Conservation (phyloP, 2,113 vertebrate genomes). For the Monopterus albus region DNA sequence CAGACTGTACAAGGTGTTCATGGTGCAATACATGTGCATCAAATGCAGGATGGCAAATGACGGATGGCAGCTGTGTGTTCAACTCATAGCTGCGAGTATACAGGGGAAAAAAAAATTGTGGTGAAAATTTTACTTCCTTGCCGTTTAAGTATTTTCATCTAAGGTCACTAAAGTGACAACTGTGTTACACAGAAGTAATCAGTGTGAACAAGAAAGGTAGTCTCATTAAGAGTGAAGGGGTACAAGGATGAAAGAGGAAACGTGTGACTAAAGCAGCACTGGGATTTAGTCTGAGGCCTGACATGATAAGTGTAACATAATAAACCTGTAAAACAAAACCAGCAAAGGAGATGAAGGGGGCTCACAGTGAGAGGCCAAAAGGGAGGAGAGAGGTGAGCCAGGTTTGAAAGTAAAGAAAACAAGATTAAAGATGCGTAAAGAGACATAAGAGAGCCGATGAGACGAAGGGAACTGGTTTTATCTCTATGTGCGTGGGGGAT, state of each 20-base stretch:
- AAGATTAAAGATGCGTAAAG: conserved; percentile 19
- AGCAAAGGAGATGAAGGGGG: neutral
- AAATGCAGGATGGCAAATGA: neutral
- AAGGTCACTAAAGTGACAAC: neutral
- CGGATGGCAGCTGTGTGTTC: too few species aligned
- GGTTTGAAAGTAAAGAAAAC: conserved; percentile 18
- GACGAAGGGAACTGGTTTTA: conserved; percentile 26
- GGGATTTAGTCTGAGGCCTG: neutral
- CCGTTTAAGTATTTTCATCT: neutral
- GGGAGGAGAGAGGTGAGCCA: neutral
- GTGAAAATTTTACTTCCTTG: neutral
- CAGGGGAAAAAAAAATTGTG: neutral
- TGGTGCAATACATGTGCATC: neutral
- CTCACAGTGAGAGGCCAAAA: neutral
- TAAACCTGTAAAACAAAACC: conserved; percentile 8
- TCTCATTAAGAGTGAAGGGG: neutral
- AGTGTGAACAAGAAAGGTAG: too few species aligned
- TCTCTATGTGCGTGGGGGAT: conserved; percentile 5
- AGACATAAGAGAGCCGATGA: neutral
- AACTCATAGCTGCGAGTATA: neutral
- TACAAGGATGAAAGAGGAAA: neutral
- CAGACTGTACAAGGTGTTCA: neutral
- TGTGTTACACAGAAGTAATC: neutral
- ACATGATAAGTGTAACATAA: neutral
- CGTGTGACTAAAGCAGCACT: neutral